Base-by-base conservation (phyloP, 2,113 vertebrate genomes). In the Microcebus lehilahytsara region DNA sequence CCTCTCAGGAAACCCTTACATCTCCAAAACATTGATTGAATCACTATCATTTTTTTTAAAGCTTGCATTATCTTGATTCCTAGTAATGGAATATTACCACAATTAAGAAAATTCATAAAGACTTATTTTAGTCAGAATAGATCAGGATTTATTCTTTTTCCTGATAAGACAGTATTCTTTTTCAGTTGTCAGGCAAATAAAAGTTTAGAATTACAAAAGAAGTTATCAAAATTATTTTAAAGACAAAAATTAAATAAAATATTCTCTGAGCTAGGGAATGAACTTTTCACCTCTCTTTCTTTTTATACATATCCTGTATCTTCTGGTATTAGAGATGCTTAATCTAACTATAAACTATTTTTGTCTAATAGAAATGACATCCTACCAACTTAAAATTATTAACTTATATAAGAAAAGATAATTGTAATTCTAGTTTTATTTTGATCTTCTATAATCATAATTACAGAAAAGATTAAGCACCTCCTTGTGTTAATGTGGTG, bases 371-470 rank as follows among this genome's bases (percentile, higher is more conserved):
- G 77, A 96, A 96, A 96, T 97, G 96, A 83, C 75, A 96, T 83
- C n/a, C 96, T 95, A 93, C 79, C 92, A 95, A 93, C 32, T 83
- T 96, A 92, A 95, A 96, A 95, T 96, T 64, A 97, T 93, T 95
- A 97, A 95, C 37, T 93, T 97, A 93, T 64, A 92, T 46, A 93
- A 96, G 87, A 77, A 95, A 96, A 97, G 91, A 93, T 93, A 34
- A 97, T 93, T 98, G 37, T 92, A 91, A 93, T 92, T 96, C 74
- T 93, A 96, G 80, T 97, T 97, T 96, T 98, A 97, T 97, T 97
- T 98, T 97, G 92, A 97, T 97, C 96, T 94, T 95, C 62, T 85
- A 85, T 62, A 62, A 96, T 97, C 75, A 84, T 93, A 97, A 96
- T 97, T 95, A 97, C n/a, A 91, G 95, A 89, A 93, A 86, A 87